Percentiles rank a stretch among this genome's conserved stretches.
Conservation (phyloP, 2,113 vertebrate genomes). For the Sturnira hondurensis region DNA sequence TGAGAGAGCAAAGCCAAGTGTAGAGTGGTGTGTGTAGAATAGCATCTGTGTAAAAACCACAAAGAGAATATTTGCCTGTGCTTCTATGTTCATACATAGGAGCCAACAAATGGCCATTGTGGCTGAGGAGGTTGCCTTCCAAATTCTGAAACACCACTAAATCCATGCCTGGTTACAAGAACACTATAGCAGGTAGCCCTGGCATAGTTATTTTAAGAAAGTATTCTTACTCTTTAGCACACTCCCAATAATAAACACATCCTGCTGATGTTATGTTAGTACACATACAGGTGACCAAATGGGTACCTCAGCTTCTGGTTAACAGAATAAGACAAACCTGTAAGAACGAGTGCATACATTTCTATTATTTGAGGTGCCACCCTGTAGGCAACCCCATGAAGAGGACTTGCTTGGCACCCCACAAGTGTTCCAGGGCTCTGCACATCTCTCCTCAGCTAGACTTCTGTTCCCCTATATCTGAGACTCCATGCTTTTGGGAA, state of each 20-base stretch:
- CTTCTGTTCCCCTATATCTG: not conserved
- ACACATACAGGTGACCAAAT: not conserved
- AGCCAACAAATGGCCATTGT: not conserved
- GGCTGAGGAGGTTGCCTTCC: not conserved
- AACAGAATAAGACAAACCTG: not conserved
- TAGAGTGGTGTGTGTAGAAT: not conserved
- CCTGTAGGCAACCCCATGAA: accelerated
- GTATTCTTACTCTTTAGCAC: not conserved
- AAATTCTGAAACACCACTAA: not conserved
- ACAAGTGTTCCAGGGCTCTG: accelerated
- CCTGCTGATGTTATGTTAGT: not conserved
- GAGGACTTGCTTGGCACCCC: too few relatives aligned
- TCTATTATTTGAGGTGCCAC: not conserved
- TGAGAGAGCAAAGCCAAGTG: not conserved
- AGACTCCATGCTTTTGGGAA: not conserved
- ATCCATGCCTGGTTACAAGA: not conserved
- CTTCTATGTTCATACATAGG: accelerated
- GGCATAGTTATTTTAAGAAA: not conserved
- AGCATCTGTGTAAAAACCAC: not conserved
- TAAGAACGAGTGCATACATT: not conserved
- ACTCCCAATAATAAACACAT: not conserved
- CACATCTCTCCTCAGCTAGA: not conserved
- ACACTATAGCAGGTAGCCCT: accelerated
- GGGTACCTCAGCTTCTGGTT: not conserved
- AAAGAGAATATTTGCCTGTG: not conserved